Evolutionary conservation across 2,888 invertebrate species (phyloP).

Genomic region (Heliconius aoede): DNA sequence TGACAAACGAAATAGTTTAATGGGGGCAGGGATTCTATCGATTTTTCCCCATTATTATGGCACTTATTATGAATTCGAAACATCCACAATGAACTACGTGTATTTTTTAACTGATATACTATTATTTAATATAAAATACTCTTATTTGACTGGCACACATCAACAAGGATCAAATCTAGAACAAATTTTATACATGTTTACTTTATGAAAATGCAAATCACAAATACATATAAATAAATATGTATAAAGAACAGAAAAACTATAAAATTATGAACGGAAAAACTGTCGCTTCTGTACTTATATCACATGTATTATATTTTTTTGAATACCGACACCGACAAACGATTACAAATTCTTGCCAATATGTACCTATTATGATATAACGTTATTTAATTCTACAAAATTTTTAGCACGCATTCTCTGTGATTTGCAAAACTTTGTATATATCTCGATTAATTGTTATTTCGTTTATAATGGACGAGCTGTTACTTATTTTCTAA

Average conservation of each 20-base stretch:
- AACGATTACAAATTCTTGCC: conserved; percentile 60
- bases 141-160: conserved; percentile 13
- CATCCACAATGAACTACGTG: conserved; percentile 27
- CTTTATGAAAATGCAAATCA: conserved; percentile 42
- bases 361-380: conserved; percentile 58
- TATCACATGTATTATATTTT: not conserved
- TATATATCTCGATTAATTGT: conserved; percentile 81
- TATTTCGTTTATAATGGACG: conserved; percentile 77
- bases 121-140: conserved; percentile 19
- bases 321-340: not conserved
- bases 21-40: conserved; percentile 41
- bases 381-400: conserved; percentile 54
- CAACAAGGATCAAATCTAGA: conserved; percentile 29
- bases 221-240: conserved; percentile 13
- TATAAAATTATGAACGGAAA: not conserved
- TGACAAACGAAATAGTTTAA: conserved; percentile 35
- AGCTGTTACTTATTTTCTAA: conserved; percentile 65
- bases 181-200: conserved; percentile 24
- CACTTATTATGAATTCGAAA: conserved; percentile 40
- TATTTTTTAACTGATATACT: conserved; percentile 25
- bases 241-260: not conserved
- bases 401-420: conserved; percentile 68
- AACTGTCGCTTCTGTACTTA: conserved; percentile 23
- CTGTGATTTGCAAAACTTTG: conserved; percentile 81
- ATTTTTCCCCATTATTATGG: conserved; percentile 34